A percentile compares a stretch with the other conserved stretches of the same genome.
phyloP scores from a whole-genome alignment of 1,140 invertebrate genomes.

The Ephestia elutella region DNA sequence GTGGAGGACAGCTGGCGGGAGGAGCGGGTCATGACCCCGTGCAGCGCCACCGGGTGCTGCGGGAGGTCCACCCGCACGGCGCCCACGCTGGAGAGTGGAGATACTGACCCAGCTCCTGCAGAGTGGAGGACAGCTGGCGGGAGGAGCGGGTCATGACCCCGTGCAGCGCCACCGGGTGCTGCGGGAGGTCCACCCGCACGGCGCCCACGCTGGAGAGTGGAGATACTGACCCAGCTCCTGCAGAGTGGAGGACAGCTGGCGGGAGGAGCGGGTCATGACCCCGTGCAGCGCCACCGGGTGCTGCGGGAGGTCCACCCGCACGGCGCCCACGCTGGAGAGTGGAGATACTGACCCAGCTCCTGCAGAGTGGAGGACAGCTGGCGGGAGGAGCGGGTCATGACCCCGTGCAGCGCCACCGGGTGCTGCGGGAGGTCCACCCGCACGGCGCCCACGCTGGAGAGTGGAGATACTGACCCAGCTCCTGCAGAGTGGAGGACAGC shows the following conservation, averaged over 20 bases:
- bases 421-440: conserved; percentile 97
- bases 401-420: conserved; percentile 95
- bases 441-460: conserved; percentile 91
- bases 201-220: too few species aligned
- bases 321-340: too few species aligned
- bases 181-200: too few species aligned
- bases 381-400: conserved; percentile 96
- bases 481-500: conserved; percentile 91
- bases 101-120: conserved; percentile 87
- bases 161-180: conserved; percentile 95
- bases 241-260: conserved; percentile 92
- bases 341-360: conserved; percentile 83
- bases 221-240: conserved; percentile 86
- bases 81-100: too few species aligned
- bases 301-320: too few species aligned
- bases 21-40: conserved; percentile 97
- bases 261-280: conserved; percentile 96
- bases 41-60: conserved; percentile 95
- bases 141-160: conserved; percentile 97
- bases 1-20: conserved; percentile 95
- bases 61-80: too few species aligned
- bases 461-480: conserved; percentile 83
- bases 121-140: conserved; percentile 92
- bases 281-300: conserved; percentile 96
- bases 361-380: conserved; percentile 94